Conservation (phyloP, 2,797 vertebrate genomes). For the Silurus lanzhouensis region DNA sequence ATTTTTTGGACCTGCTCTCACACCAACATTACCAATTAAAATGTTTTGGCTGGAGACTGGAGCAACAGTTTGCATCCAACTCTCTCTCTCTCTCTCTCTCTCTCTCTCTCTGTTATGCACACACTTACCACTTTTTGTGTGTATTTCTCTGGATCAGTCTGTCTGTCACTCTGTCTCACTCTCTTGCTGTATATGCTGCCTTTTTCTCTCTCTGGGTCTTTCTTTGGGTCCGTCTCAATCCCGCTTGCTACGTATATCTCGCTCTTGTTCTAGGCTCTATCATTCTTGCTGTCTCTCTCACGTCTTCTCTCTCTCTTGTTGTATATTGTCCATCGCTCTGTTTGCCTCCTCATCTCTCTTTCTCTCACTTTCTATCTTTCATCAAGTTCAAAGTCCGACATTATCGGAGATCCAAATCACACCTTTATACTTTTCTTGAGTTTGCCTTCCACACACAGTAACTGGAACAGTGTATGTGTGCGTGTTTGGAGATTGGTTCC, state of each 20-base stretch:
- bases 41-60: conserved; percentile 76
- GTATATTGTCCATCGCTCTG: not conserved
- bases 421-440: not conserved
- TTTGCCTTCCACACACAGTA: conserved; percentile 2
- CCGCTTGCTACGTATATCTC: not conserved
- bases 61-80: conserved; percentile 40
- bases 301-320: not conserved
- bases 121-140: not conserved
- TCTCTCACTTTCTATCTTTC: not conserved
- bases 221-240: too few relatives aligned
- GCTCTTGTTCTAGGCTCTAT: conserved; percentile 6
- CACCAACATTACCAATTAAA: conserved; percentile 79
- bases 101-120: not conserved
- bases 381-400: not conserved
- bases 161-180: not conserved
- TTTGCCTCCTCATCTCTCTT: not conserved
- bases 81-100: conserved; percentile 11
- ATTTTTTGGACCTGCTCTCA: conserved; percentile 38
- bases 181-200: not conserved
- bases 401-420: not conserved
- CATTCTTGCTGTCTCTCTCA: not conserved
- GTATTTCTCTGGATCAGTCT: not conserved
- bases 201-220: not conserved
- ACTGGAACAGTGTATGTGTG: not conserved
- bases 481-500: not conserved